Evolutionary conservation across 2,888 invertebrate genomes (phyloP), one percentile per base, ranked within the genome.

Genomic region (Hirudinaria manillensis): DNA sequence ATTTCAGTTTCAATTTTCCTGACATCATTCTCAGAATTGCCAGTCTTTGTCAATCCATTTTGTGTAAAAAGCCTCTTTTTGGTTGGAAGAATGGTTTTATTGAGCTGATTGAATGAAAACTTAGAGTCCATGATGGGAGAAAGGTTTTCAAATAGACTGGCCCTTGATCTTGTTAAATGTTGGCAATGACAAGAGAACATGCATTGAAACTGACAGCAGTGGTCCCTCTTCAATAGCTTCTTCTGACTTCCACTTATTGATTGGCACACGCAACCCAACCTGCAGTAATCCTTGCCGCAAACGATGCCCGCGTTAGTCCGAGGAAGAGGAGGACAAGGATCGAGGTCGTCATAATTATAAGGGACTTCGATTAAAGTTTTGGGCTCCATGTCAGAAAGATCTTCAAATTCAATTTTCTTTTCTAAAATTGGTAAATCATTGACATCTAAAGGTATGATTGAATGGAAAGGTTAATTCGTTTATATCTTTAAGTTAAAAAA

Each of bases 141-240:
- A 32, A 68, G 36, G 36, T 16, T 34, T 34, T 32, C 68, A 34
- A 68, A 68, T 10, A 68, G 36, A 34, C 61, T 32, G 36, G 73
- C 73, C 65, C 65, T 73, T 24, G 73, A 61, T 16, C 73, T 53
- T 7, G 73, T 73, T 38, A 73, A 36, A 45, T 73, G 73, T 29
- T 73, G 73, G 65, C 73, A 73, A 32, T 73, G 73, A 34, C 73
- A 73, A n/a, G 65, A 65, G n/a, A 73, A 56, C 73, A 73, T 73
- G 65, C 73, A 73, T 21, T 73, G 73, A 36, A 19, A 19, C 21
- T 65, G 24, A n/a, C 73, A 32, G 34, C 73, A 73, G 73, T 73
- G 73, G 10, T 53, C 55, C 24, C 36, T 56, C 27, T 73, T 53
- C 19, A 55, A 29, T 13, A 27, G 21, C 61, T 61, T 55, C 55